A percentile compares a stretch with the other conserved stretches of the same genome.
Evolutionary conservation across 2,888 invertebrate species (phyloP).

Genomic region (Cheilosia pagana): DNA sequence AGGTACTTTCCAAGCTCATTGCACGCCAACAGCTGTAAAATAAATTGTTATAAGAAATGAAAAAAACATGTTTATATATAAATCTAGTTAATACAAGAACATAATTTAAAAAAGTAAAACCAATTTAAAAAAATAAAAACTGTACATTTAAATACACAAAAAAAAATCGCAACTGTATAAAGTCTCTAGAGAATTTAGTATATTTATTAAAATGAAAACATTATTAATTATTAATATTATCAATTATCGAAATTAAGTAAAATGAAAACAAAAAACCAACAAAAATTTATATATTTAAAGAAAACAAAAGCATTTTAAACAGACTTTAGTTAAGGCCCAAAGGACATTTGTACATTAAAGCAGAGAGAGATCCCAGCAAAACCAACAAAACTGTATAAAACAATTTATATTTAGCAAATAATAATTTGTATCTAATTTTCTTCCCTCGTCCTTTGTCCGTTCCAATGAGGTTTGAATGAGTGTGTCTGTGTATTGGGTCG

Average conservation of each 20-base stretch:
- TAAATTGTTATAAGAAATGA: slow-evolving; percentile 57
- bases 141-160: slow-evolving; percentile 56
- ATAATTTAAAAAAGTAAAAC: slow-evolving; percentile 7
- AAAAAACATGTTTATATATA: slow-evolving; percentile 58
- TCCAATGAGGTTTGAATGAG: not conserved
- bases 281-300: slow-evolving; percentile 56
- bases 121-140: slow-evolving; percentile 34
- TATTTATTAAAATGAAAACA: slow-evolving; percentile 53
- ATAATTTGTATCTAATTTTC: slow-evolving; percentile 49
- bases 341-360: slow-evolving; percentile 56
- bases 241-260: slow-evolving; percentile 69
- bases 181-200: slow-evolving; percentile 66
- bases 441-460: slow-evolving; percentile 6
- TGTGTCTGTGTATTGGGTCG: not conserved
- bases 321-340: slow-evolving; percentile 36
- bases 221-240: slow-evolving; percentile 67
- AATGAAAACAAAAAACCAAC: slow-evolving; percentile 12
- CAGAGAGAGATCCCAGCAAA: slow-evolving; percentile 13
- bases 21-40: not conserved
- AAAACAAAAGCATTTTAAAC: slow-evolving; percentile 24
- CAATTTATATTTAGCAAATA: slow-evolving; percentile 48
- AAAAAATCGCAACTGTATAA: slow-evolving; percentile 56
- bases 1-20: slow-evolving; percentile 13
- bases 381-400: slow-evolving; percentile 49
- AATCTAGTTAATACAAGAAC: slow-evolving; percentile 44